phyloP scores from a whole-genome alignment of 2,888 invertebrate genomes.

The Dorcus parallelipipedus region DNA sequence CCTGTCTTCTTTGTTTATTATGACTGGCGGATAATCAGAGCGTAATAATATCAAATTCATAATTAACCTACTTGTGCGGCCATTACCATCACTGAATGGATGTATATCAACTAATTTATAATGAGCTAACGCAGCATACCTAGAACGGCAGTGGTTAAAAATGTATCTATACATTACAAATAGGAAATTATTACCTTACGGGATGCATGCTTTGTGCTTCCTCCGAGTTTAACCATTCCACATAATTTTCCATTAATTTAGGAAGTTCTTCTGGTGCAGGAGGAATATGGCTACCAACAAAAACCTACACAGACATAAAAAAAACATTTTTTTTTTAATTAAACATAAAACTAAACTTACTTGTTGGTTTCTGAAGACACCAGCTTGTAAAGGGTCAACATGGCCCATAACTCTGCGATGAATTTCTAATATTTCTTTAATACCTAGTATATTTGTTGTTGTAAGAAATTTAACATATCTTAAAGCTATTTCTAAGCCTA shows the following conservation, averaged over 20 bases:
- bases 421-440: conserved; percentile 87
- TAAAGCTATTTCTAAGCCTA: conserved; percentile 92
- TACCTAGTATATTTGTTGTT: conserved; percentile 71
- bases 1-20: conserved; percentile 82
- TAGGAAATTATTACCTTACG: conserved; percentile 57
- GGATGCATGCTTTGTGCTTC: conserved; percentile 84
- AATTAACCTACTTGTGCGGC: conserved; percentile 87
- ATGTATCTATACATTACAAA: conserved; percentile 1
- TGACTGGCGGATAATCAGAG: conserved; percentile 94
- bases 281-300: conserved; percentile 92
- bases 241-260: conserved; percentile 79
- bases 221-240: conserved; percentile 91
- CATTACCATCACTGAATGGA: conserved; percentile 96
- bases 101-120: conserved; percentile 96
- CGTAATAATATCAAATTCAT: conserved; percentile 96
- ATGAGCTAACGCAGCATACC: conserved; percentile 93
- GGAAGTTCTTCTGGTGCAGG: conserved; percentile 82
- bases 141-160: conserved; percentile 38
- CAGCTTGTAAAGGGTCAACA: conserved; percentile 91
- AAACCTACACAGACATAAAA: conserved; percentile 58
- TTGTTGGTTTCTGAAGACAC: conserved; percentile 81
- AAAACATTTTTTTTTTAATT: not conserved
- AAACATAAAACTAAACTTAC: conserved; percentile 25
- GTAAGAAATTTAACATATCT: conserved; percentile 83
- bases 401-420: conserved; percentile 91